These are phyloP conservation scores for Caenorhabditis uteleia DNA, from an alignment of 2,888 invertebrate species.

Conservation along the genomic window DNA sequence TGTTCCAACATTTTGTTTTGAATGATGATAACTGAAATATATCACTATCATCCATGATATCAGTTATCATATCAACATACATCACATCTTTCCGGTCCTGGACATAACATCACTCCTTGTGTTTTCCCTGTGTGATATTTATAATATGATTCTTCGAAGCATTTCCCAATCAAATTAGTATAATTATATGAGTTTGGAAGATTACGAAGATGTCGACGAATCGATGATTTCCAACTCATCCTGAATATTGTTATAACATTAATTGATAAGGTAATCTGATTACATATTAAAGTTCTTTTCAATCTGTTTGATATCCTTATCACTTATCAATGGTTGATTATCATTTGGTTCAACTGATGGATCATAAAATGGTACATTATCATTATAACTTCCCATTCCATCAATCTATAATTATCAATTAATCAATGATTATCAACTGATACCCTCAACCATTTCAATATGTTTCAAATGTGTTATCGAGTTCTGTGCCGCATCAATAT, in stretches of 20 bases:
- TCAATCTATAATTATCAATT: constrained; percentile 13
- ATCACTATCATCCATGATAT: background rate
- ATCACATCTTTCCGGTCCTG: constrained; percentile 44
- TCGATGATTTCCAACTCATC: constrained; percentile 34
- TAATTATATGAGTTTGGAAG: constrained; percentile 26
- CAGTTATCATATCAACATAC: constrained; percentile 3
- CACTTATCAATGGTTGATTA: constrained; percentile 15
- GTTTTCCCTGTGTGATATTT: constrained; percentile 9
- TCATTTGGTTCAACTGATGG: constrained; percentile 1
- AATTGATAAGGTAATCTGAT: background rate
- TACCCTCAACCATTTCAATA: constrained; percentile 14
- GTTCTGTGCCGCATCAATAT: constrained; percentile 13
- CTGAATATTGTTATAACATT: constrained; percentile 7
- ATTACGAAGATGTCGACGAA: constrained; percentile 13
- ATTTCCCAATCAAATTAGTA: constrained; percentile 16
- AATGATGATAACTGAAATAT: constrained; percentile 13
- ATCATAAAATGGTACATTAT: constrained; percentile 4
- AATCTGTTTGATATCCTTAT: constrained; percentile 21
- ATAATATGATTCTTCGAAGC: constrained; percentile 26
- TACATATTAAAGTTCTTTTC: constrained; percentile 35
- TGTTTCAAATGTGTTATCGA: constrained; percentile 38
- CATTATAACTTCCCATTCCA: constrained; percentile 16
- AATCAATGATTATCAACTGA: no score
- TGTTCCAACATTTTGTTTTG: constrained; percentile 27
- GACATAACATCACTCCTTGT: constrained; percentile 31